A percentile compares a stretch with the other conserved stretches of the same genome.
These are phyloP conservation scores for Temnothorax rugatulus DNA, from an alignment of 2,888 invertebrate species.

Conservation along the genomic window DNA sequence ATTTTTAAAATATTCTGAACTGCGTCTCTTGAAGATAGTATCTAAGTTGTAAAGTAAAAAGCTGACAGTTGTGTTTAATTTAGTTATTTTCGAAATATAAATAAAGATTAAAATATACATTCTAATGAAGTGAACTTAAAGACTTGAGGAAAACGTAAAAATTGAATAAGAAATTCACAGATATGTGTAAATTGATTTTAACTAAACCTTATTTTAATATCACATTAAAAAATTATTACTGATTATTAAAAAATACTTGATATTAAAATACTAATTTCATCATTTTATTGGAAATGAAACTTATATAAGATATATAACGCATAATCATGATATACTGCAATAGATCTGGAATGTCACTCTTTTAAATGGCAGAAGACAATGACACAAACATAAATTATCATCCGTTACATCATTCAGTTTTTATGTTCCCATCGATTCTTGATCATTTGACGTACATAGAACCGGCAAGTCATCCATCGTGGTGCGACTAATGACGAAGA, in stretches of 20 bases:
- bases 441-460: constrained; percentile 11
- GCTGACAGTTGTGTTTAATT: neutral
- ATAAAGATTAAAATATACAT: neutral
- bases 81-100: neutral
- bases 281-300: constrained; percentile 8
- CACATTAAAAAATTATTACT: neutral
- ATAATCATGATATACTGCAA: neutral
- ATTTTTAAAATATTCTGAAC: neutral
- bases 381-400: neutral
- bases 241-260: neutral
- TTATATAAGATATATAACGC: neutral
- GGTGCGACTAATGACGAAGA: constrained; percentile 34
- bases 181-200: neutral
- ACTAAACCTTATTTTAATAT: neutral
- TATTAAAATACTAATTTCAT: neutral
- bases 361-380: neutral
- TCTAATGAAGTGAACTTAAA: neutral
- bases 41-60: neutral
- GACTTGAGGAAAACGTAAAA: neutral
- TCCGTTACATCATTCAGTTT: neutral
- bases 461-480: constrained; percentile 37
- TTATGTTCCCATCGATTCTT: constrained; percentile 15
- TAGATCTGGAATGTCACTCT: neutral
- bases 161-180: neutral
- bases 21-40: neutral